Evolutionary conservation across 2,888 invertebrate genomes (phyloP), one percentile per base, ranked within the genome.

Genomic region (Lagria hirta): DNA sequence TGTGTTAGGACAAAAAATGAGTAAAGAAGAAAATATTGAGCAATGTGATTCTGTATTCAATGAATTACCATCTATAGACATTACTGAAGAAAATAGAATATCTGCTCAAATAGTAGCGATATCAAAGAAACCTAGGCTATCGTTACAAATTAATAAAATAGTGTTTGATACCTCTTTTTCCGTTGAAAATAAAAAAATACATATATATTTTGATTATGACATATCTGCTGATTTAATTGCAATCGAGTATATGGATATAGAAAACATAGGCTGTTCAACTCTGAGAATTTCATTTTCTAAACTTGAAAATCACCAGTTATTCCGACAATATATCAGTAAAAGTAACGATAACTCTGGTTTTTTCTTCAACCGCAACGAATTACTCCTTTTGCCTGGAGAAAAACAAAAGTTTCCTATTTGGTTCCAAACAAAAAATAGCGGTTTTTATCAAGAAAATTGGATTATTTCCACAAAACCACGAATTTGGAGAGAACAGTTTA

Each of bases 1-100:
- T 1, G 48, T 72, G 1, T 37, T 60, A 11, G 72, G 73, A 3
- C 44, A 13, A 47, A 44, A 29, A 29, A 50, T 7, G 16, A 27
- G 29, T 35, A 17, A 11, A n/a, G 12, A 42, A 7, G 27, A 40
- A 18, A 15, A 12, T 7, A 13, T 1, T n/a, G 17, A 42, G 11
- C 8, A 13, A 4, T 8, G n/a, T n/a, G n/a, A n/a, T n/a, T n/a
- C n/a, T n/a, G n/a, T n/a, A n/a, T n/a, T n/a, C n/a, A n/a, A n/a
- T n/a, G n/a, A n/a, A n/a, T n/a, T n/a, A n/a, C n/a, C n/a, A n/a
- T n/a, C n/a, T n/a, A n/a, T n/a, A n/a, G n/a, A n/a, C n/a, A n/a
- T n/a, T n/a, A n/a, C n/a, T n/a, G n/a, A n/a, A n/a, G n/a, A n/a
- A n/a, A n/a, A n/a, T n/a, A n/a, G n/a, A n/a, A n/a, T n/a, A n/a